These are phyloP conservation scores for Glareola pratincola DNA, from an alignment of 2,113 vertebrate genomes.

Conservation along the genomic window DNA sequence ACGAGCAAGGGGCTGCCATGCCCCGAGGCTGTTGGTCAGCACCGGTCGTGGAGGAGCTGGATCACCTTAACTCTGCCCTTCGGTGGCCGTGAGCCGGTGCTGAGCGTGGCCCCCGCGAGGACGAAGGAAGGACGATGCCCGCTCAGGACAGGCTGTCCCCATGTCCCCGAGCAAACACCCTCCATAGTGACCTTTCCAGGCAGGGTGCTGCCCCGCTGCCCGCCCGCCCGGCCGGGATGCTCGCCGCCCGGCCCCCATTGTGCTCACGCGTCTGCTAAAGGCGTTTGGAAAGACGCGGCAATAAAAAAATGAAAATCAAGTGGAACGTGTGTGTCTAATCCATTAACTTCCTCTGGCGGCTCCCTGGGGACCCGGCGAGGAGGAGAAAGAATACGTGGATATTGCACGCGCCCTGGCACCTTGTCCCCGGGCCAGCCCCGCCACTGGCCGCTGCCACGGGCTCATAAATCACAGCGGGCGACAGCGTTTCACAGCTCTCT, in stretches of 20 bases:
- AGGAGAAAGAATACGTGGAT: conserved; percentile 78
- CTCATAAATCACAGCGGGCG: conserved; percentile 74
- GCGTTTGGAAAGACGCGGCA: conserved; percentile 38
- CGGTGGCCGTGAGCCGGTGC: fast-evolving
- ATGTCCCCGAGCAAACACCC: neutral
- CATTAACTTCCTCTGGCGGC: conserved; percentile 50
- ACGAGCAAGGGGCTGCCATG: neutral
- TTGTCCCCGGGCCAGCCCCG: conserved; percentile 55
- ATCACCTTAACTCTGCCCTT: neutral
- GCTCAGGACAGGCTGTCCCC: neutral
- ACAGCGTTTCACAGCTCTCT: conserved; percentile 78
- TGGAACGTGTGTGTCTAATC: conserved; percentile 52
- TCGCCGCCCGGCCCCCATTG: neutral
- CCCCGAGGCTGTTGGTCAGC: neutral
- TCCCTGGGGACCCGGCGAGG: conserved; percentile 26
- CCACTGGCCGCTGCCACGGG: conserved; percentile 36
- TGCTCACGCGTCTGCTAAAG: conserved; percentile 23
- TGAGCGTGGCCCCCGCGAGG: fast-evolving
- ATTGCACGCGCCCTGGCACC: conserved; percentile 66
- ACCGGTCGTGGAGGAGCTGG: fast-evolving
- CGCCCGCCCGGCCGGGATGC: neutral
- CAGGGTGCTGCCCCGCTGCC: neutral
- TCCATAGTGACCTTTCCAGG: neutral
- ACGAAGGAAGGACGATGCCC: neutral
- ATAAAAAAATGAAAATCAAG: conserved; percentile 43